These are phyloP conservation scores for Pantelozetes paolii DNA, from an alignment of 2,888 invertebrate genomes.

Conservation along the genomic window DNA sequence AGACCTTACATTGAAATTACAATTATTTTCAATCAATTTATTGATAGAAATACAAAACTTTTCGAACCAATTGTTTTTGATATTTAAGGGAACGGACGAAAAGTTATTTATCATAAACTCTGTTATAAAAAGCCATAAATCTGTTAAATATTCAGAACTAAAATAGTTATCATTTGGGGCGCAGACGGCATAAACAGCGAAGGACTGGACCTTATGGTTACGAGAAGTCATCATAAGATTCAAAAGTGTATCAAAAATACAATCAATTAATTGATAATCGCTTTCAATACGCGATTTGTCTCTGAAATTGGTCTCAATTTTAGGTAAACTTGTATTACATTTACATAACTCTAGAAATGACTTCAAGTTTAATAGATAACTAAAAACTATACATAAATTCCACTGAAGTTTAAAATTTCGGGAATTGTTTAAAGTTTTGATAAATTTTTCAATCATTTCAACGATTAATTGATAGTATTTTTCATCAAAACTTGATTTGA, in stretches of 20 bases:
- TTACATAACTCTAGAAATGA: slow-evolving; percentile 31
- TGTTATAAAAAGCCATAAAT: slow-evolving; percentile 9
- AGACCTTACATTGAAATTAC: not conserved
- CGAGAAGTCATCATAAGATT: slow-evolving; percentile 1
- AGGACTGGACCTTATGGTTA: slow-evolving; percentile 42
- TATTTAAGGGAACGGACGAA: not conserved
- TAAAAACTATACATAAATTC: slow-evolving; percentile 39
- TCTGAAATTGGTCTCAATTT: not conserved
- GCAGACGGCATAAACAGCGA: slow-evolving; percentile 34
- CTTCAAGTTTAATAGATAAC: slow-evolving; percentile 31
- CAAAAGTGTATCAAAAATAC: slow-evolving; percentile 6
- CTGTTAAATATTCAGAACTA: not conserved
- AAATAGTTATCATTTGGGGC: not conserved
- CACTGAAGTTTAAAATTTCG: slow-evolving; percentile 39
- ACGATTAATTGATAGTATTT: not conserved
- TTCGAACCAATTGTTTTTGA: slow-evolving; percentile 12
- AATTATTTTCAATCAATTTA: slow-evolving; percentile 3
- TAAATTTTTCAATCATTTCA: not conserved
- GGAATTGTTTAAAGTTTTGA: slow-evolving; percentile 8
- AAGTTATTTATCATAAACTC: slow-evolving; percentile 3
- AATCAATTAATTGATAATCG: too few species aligned
- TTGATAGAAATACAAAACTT: slow-evolving; percentile 19
- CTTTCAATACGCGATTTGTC: not conserved
- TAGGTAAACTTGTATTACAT: not conserved
- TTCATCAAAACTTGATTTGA: not conserved